phyloP scores from a whole-genome alignment of 2,888 invertebrate genomes.

The Heliconius ethilla region DNA sequence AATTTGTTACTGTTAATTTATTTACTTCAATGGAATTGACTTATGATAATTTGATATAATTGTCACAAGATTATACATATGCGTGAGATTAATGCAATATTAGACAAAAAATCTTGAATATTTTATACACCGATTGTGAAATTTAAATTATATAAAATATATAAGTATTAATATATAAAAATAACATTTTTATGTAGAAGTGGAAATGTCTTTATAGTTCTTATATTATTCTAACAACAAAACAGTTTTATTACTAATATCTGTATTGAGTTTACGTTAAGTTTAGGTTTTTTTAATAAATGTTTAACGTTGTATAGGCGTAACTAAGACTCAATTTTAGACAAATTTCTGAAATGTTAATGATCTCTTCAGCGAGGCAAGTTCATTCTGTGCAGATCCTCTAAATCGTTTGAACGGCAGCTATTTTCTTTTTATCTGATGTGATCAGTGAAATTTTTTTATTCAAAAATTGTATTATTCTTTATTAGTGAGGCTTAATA shows the following conservation, averaged over 20 bases:
- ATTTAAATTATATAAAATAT: not conserved
- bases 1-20: not conserved
- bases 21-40: conserved; percentile 11
- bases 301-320: conserved; percentile 9
- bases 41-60: not conserved
- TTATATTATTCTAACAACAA: conserved; percentile 6
- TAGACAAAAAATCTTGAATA: not conserved
- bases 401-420: not conserved
- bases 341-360: not conserved
- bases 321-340: not conserved
- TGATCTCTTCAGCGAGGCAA: conserved; percentile 18
- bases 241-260: conserved; percentile 9
- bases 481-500: conserved; percentile 22
- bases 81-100: not conserved
- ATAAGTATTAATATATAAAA: not conserved
- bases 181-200: not conserved
- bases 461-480: conserved; percentile 8
- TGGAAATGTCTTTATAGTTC: not conserved
- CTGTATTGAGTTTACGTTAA: conserved; percentile 1
- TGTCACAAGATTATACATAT: conserved; percentile 2
- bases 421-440: not conserved
- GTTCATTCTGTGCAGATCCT: conserved; percentile 4
- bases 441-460: not conserved
- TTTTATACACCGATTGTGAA: not conserved
- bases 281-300: conserved; percentile 14